A percentile compares a stretch with the other conserved stretches of the same genome.
Conservation (phyloP, 64 coral and sea anemone genomes). For the Montipora efflorescens region DNA sequence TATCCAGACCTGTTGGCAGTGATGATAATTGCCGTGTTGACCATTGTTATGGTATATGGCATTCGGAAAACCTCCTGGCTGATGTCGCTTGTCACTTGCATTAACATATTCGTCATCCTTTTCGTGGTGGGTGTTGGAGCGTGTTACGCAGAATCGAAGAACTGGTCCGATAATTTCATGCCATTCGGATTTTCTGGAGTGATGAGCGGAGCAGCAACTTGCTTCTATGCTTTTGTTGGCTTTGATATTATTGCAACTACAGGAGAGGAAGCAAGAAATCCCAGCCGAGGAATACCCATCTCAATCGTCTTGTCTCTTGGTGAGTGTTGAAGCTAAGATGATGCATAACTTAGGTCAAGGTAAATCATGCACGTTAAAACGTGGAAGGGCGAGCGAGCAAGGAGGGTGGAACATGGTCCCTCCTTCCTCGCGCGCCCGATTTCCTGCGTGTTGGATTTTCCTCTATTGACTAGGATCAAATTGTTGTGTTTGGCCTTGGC, state of each 20-base stretch:
- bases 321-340: neutral
- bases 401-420: no score
- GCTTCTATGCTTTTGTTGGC: constrained; percentile 66
- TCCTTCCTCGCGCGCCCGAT: no score
- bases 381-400: no score
- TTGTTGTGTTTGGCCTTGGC: no score
- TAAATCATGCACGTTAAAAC: no score
- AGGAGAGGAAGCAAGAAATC: constrained; percentile 58
- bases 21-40: neutral
- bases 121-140: constrained; percentile 52
- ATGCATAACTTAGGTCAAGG: neutral
- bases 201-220: constrained; percentile 38
- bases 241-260: constrained; percentile 69
- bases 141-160: constrained; percentile 57
- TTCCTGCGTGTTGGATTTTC: no score
- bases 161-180: constrained; percentile 67
- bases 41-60: constrained; percentile 15
- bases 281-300: constrained; percentile 19
- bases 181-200: constrained; percentile 62
- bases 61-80: constrained; percentile 16
- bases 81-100: neutral
- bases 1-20: constrained; percentile 41
- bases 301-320: constrained; percentile 47
- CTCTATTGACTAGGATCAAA: no score
- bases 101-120: constrained; percentile 36